Evolutionary conservation across 2,888 invertebrate genomes (phyloP).

Genomic region (Torymus auratus): DNA sequence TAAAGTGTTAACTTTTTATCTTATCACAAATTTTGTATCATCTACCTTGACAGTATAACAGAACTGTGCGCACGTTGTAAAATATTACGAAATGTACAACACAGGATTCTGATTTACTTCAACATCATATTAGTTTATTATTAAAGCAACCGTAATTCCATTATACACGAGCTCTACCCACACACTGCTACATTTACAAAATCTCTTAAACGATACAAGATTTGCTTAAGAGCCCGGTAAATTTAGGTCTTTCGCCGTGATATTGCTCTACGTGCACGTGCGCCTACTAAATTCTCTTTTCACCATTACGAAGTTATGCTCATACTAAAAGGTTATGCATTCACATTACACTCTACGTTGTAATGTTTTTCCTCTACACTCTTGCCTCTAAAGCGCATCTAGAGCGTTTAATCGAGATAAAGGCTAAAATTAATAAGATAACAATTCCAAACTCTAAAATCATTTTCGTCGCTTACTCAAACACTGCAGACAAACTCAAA

Average conservation of each 20-base stretch:
- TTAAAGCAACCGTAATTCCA: constrained; percentile 6
- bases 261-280: background rate
- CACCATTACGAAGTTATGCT: constrained; percentile 1
- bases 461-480: no score
- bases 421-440: no score
- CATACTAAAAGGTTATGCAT: constrained; percentile 15
- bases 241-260: constrained; percentile 3
- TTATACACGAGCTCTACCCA: constrained; percentile 11
- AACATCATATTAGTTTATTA: background rate
- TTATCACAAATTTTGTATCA: no score
- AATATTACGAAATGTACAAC: background rate
- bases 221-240: constrained; percentile 19
- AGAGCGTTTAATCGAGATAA: no score
- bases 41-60: no score
- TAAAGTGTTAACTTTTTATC: no score
- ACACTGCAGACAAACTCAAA: no score
- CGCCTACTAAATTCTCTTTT: constrained; percentile 12
- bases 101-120: no score
- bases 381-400: no score
- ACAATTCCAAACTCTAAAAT: no score
- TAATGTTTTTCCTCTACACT: no score
- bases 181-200: constrained; percentile 5
- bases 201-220: constrained; percentile 20
- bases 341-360: no score
- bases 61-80: background rate